phyloP scores from a whole-genome alignment of 2,113 vertebrate species.

The Hassar affinis region DNA sequence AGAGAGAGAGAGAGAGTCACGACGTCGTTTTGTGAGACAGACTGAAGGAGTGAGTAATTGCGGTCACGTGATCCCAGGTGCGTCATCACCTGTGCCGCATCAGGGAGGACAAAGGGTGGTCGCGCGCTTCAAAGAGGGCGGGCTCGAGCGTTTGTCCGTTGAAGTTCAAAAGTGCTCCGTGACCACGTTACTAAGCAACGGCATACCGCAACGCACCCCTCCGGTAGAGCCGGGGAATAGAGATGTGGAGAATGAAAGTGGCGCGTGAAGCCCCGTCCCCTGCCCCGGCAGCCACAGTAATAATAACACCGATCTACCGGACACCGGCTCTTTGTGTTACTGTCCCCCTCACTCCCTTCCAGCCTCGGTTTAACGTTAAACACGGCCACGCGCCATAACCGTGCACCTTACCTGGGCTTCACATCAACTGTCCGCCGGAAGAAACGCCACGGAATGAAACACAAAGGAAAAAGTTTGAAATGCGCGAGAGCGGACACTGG shows the following conservation, averaged over 20 bases:
- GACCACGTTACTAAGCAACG: conserved; percentile 4
- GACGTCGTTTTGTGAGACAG: neutral
- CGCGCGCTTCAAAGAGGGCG: conserved; percentile 14
- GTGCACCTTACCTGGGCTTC: conserved; percentile 64
- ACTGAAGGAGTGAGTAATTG: conserved; percentile 45
- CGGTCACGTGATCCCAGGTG: conserved; percentile 68
- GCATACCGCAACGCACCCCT: neutral
- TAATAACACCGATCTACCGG: no score
- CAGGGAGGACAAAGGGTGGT: conserved; percentile 21
- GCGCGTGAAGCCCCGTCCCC: no score
- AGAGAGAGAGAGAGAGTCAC: no score
- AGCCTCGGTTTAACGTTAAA: conserved; percentile 31
- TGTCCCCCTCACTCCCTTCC: no score
- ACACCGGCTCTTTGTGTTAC: no score
- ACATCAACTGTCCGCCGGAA: conserved; percentile 64
- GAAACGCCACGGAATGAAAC: conserved; percentile 21
- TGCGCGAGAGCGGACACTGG: no score
- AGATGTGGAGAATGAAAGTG: neutral
- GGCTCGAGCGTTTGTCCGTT: neutral
- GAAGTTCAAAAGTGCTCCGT: conserved; percentile 16
- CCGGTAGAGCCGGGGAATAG: neutral
- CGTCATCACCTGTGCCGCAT: conserved; percentile 69
- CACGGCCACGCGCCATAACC: conserved; percentile 29
- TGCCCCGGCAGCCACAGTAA: no score
- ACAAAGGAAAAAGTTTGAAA: conserved; percentile 66